Base-by-base conservation (phyloP, 92 coral and sea anemone genomes). In the Pocillopora grandis region DNA sequence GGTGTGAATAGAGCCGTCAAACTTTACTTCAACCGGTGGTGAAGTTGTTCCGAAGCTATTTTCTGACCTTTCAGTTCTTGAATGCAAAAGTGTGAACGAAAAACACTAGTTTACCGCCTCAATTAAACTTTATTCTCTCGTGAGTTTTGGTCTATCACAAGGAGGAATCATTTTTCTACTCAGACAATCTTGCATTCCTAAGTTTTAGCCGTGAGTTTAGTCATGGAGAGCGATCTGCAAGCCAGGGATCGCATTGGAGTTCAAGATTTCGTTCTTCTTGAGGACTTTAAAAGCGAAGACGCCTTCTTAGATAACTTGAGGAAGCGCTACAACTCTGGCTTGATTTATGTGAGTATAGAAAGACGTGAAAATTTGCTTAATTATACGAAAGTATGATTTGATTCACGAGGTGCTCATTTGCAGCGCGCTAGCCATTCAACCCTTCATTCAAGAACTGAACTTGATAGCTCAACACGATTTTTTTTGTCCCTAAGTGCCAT, bases 191-290 rank as follows among this genome's bases (percentile, higher is more conserved):
- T 81, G 85, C 85, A 59, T 81, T 76, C 59, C 70, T 59, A 20
- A 13, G 75, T 60, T 58, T 56, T 31, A 12, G 70, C 16, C 16
- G 57, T 55, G 66, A 42, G 52, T 42, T 42, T 62, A 14, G 87
- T n/a, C 15, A 97, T 97, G 99, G 99, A 97, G 87, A 94, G 93
- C 73, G 97, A 88, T 37, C 94, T 96, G 57, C 96, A 95, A 66
- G 98, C 98, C 9, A 83, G 99, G 31, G 99, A 97, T 84, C 91
- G 85, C 36, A 94, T 92, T 81, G 99, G 99, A 8, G 99, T 97
- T 23, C 99, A 97, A 78, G 99, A 97, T 79, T 97, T 97, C 60
- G 98, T 97, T 49, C 96, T 97, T 70, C 91, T 97, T 35, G 99
- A 97, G 66, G 97, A 97, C 83, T 97, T 91, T 82, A 92, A 71